Base-by-base conservation (phyloP, 2,113 vertebrate species). In the Mugil cephalus region DNA sequence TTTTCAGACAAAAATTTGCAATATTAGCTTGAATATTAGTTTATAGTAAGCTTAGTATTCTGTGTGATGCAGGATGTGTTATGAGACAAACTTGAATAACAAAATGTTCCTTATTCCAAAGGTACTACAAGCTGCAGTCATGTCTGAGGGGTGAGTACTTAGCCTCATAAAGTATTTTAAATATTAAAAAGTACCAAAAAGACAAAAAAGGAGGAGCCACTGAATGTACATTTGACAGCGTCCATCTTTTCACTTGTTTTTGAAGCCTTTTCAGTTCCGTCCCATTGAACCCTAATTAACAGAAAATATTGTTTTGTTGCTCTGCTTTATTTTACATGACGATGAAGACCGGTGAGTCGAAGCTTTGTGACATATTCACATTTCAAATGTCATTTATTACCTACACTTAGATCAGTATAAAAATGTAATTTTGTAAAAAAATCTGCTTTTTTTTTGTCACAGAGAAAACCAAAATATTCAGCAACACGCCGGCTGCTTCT, bases 101-200 rank as follows among this genome's bases (percentile, higher is more conserved):
- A 30, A 43, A 4, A 6, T 46, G 70, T 38, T 69, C 80, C 82
- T 38, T 48, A 47, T 64, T 71, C 36, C 47, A 43, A 46, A 92
- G 87, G 67, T n/a, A 46, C 34, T 12, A 34, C 48, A 77, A 76
- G 14, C 52, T 79, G 69, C 56, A 83, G 60, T 34, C 55, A 94
- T 94, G 94, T 93, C 93, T 91, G 92, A 94, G 65, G 92, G 91
- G 93, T 94, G 81, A 93, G 90, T 90, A 69, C 24, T 53, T 51
- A 13, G 6, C 8, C 8, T 45, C 15, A 12, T 59, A 17, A 50
- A 4, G 7, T 6, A 35, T 21, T 24, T 50, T 11, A 42, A 48
- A 72, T 30, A 21, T 36, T 8, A 19, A 50, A 13, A 45, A 9
- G 4, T 9, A 42, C 1, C 40, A 12, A 39, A 45, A 2, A 30